Base-by-base conservation (phyloP, 2,113 vertebrate species). In the Apus apus region DNA sequence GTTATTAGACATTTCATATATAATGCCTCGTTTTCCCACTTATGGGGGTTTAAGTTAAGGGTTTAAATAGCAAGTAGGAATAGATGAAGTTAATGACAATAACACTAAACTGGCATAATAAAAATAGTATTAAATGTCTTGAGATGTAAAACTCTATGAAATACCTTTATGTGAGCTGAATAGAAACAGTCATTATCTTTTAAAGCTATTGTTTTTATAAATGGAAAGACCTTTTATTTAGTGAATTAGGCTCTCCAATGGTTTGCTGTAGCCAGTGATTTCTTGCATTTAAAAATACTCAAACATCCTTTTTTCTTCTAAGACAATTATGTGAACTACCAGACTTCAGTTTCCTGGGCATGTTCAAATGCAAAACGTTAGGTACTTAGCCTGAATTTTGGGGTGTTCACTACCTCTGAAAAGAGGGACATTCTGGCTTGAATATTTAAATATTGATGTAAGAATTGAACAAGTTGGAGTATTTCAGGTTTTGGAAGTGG, bases 371-470 rank as follows among this genome's bases (percentile, higher is more conserved):
- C 91, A 68, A 13, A 87, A 60, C 54, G 43, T 77, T 71, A 60
- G 36, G 48, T 84, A 1, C 15, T 78, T 75, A 58, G 48, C 61
- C 73, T 93, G 48, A 89, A 81, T 94, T 87, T 94, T 89, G 61
- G 77, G 50, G 90, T 78, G 29, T 54, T 93, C 87, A 11, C 45
- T 93, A 13, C 38, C 18, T 45, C 72, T 34, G 48, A 88, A 95
- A 96, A 96, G 67, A 93, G 91, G 94, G 86, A 78, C 89, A 71
- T 90, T 90, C 46, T 74, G 64, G 20, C 46, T 93, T 90, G 86
- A 84, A 88, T 95, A 84, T 89, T 92, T 95, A 95, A 94, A 90
- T 93, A 95, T 50, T 95, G 91, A 89, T 93, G 91, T 78, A 94
- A 95, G 86, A 94, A 95, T 68, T 75, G 84, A 89, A 70, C 95